These are phyloP conservation scores for Muschampia plurimacula DNA, from an alignment of 2,888 invertebrate species.

Conservation along the genomic window DNA sequence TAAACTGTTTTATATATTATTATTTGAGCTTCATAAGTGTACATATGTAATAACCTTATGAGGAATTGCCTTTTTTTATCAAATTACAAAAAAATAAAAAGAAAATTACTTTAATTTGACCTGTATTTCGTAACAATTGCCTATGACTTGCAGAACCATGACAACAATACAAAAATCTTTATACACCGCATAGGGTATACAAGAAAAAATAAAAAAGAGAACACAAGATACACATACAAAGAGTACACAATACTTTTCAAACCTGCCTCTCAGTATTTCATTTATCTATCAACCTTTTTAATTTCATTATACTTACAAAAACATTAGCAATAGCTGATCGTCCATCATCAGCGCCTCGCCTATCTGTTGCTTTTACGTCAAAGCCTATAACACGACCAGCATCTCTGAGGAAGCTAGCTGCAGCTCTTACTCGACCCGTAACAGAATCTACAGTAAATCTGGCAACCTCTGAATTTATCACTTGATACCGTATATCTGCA, in stretches of 20 bases:
- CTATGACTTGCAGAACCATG: no score
- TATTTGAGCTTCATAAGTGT: no score
- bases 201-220: background rate
- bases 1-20: no score
- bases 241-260: background rate
- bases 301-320: slow-evolving; percentile 87
- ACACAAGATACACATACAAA: background rate
- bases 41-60: no score
- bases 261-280: background rate
- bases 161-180: no score
- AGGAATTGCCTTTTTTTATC: no score
- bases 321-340: slow-evolving; percentile 94
- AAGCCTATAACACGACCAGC: slow-evolving; percentile 93
- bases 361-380: slow-evolving; percentile 95
- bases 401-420: slow-evolving; percentile 88
- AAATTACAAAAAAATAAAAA: no score
- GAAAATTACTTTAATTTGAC: no score
- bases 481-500: slow-evolving; percentile 92
- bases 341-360: slow-evolving; percentile 92
- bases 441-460: slow-evolving; percentile 92
- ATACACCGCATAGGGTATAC: no score
- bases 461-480: slow-evolving; percentile 90
- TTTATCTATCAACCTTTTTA: background rate
- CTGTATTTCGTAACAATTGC: no score
- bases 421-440: slow-evolving; percentile 90